Evolutionary conservation across 2,113 vertebrate species (phyloP).

Genomic region (Brachionichthys hirsutus): DNA sequence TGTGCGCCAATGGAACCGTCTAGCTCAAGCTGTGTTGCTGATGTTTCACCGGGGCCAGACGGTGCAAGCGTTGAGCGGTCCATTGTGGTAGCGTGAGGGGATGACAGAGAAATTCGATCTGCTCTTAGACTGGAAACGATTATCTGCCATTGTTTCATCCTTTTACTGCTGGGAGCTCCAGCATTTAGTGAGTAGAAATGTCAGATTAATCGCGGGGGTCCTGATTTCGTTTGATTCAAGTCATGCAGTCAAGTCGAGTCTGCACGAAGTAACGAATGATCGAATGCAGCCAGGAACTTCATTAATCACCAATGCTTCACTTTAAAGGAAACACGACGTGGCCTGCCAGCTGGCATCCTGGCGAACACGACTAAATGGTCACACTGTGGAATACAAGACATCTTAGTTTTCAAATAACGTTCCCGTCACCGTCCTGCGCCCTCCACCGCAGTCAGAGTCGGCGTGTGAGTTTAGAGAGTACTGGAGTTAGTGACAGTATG

Average conservation of each 20-base stretch:
- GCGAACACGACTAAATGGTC: conserved; percentile 32
- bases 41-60: conserved; percentile 10
- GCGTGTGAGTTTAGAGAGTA: conserved; percentile 45
- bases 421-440: conserved; percentile 15
- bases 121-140: conserved; percentile 1
- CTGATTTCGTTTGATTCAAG: no score
- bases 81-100: conserved; percentile 13
- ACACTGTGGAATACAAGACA: conserved; percentile 23
- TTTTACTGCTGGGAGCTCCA: not conserved
- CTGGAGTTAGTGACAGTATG: conserved; percentile 25
- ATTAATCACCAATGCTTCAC: not conserved
- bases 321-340: conserved; percentile 39
- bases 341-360: conserved; percentile 39
- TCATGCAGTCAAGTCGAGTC: no score
- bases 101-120: conserved; percentile 6
- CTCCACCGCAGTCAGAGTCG: conserved; percentile 39
- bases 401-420: conserved; percentile 33
- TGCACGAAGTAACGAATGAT: conserved; percentile 1
- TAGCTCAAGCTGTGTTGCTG: conserved; percentile 20
- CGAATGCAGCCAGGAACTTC: not conserved
- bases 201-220: not conserved
- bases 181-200: not conserved
- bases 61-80: not conserved
- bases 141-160: conserved; percentile 13
- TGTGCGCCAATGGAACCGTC: conserved; percentile 20